Evolutionary conservation across 2,888 invertebrate genomes (phyloP).

Genomic region (Conus canariensis): DNA sequence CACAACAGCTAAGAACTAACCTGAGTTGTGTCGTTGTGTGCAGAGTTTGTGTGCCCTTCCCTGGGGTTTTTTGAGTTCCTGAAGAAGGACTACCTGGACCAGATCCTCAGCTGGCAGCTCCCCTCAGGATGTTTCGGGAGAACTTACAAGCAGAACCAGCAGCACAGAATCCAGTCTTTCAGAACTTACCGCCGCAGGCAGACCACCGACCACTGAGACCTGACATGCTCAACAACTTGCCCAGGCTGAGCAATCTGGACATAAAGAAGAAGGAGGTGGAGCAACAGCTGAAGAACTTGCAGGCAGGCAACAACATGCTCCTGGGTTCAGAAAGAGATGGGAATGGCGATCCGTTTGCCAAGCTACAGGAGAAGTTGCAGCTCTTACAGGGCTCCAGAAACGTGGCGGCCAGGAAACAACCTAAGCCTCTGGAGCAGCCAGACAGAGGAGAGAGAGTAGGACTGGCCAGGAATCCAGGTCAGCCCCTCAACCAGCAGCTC

Average conservation of each 20-base stretch:
- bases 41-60: slow-evolving; percentile 76
- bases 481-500: not conserved
- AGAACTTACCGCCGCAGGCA: not conserved
- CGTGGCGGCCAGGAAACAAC: not conserved
- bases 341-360: not conserved
- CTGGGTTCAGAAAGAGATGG: not conserved
- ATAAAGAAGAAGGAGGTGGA: slow-evolving; percentile 16
- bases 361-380: not conserved
- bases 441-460: not conserved
- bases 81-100: slow-evolving; percentile 68
- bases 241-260: not conserved
- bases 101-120: slow-evolving; percentile 74
- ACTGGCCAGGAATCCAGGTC: not conserved
- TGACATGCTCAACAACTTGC: not conserved
- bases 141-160: not conserved
- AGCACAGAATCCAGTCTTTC: not conserved
- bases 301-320: not conserved
- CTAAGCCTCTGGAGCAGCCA: not conserved
- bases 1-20: no score
- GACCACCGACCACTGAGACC: not conserved
- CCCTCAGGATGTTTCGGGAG: slow-evolving; percentile 72
- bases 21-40: not conserved
- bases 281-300: slow-evolving; percentile 18
- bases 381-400: not conserved
- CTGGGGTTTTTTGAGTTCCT: slow-evolving; percentile 75